These are phyloP conservation scores for Lepeophtheirus salmonis DNA, from an alignment of 1,140 invertebrate genomes.

Conservation along the genomic window DNA sequence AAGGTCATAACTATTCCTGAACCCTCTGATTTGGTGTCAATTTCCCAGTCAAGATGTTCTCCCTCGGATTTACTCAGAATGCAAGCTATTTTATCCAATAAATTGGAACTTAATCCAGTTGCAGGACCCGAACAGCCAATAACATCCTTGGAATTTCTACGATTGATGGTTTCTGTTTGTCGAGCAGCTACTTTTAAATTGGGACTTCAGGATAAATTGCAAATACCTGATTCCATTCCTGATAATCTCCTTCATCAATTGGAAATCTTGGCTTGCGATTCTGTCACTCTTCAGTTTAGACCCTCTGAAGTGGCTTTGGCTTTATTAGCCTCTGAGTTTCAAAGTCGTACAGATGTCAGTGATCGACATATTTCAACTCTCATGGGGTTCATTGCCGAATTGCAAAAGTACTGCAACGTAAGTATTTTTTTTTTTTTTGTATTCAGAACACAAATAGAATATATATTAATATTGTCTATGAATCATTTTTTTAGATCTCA, in stretches of 20 bases:
- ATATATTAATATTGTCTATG: conserved; percentile 11
- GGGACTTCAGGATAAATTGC: conserved; percentile 28
- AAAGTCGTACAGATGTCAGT: not conserved
- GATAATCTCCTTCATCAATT: conserved; percentile 39
- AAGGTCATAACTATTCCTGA: conserved; percentile 23
- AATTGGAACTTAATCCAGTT: conserved; percentile 40
- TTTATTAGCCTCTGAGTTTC: conserved; percentile 35
- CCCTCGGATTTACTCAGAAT: conserved; percentile 48
- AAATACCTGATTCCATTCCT: conserved; percentile 27
- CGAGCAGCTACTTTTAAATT: conserved; percentile 32
- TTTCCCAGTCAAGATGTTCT: conserved; percentile 50
- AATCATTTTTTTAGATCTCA: conserved; percentile 35
- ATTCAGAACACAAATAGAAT: conserved; percentile 22
- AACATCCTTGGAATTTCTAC: conserved; percentile 44
- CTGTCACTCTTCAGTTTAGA: conserved; percentile 41
- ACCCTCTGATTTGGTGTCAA: conserved; percentile 33
- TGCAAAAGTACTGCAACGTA: conserved; percentile 41
- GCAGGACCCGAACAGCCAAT: conserved; percentile 27
- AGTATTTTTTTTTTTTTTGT: no score
- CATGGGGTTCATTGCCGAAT: conserved; percentile 15
- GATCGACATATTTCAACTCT: not conserved
- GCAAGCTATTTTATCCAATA: conserved; percentile 46
- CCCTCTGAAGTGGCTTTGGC: conserved; percentile 47
- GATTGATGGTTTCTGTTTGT: conserved; percentile 40
- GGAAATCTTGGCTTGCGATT: conserved; percentile 48